These are phyloP conservation scores for Synanthedon formicaeformis DNA, from an alignment of 2,888 invertebrate species.

Conservation along the genomic window DNA sequence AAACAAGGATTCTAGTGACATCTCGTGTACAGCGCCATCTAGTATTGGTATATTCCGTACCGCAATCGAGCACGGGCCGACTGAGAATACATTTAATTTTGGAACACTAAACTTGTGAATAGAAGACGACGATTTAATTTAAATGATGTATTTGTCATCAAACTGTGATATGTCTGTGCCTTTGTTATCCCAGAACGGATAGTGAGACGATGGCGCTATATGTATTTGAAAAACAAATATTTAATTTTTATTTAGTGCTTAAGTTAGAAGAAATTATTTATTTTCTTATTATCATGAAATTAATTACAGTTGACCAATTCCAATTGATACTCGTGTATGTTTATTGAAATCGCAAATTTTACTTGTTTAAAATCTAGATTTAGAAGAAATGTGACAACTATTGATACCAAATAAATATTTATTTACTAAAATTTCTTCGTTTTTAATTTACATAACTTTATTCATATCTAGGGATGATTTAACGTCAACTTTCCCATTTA, in stretches of 20 bases:
- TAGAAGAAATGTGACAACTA: slow-evolving; percentile 15
- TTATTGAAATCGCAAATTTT: no score
- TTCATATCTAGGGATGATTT: no score
- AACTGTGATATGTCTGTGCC: slow-evolving; percentile 69
- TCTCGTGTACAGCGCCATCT: slow-evolving; percentile 47
- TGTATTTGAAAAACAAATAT: slow-evolving; percentile 11
- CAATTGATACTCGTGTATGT: neutral
- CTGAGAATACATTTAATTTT: no score
- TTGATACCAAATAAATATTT: slow-evolving; percentile 46
- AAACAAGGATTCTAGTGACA: slow-evolving; percentile 61
- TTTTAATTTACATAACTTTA: no score
- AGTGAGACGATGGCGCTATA: slow-evolving; percentile 52
- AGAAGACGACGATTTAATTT: neutral
- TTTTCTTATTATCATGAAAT: neutral
- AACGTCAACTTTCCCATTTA: no score
- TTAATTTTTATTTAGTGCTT: slow-evolving; percentile 6
- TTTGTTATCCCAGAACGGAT: slow-evolving; percentile 33
- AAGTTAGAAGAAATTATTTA: slow-evolving; percentile 17
- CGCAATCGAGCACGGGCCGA: no score
- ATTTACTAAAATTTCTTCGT: slow-evolving; percentile 7
- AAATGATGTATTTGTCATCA: slow-evolving; percentile 33
- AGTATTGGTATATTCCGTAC: slow-evolving; percentile 10
- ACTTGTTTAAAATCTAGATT: neutral
- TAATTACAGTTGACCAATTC: neutral
- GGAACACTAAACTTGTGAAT: neutral